phyloP scores from a whole-genome alignment of 92 coral and sea anemone genomes.

The Bergia sp. region DNA sequence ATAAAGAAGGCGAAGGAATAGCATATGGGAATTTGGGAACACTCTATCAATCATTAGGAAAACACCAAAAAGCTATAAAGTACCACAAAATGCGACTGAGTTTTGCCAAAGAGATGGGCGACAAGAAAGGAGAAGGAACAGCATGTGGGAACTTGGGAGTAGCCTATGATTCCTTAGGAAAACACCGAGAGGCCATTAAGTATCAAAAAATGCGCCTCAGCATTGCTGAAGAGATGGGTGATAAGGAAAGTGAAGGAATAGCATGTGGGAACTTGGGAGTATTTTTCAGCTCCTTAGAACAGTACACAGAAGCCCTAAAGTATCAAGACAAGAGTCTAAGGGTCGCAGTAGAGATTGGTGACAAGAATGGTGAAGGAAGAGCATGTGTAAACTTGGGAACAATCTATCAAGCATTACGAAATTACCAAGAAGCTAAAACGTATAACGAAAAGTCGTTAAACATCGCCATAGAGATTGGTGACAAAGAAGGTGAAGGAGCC shows the following conservation, averaged over 20 bases:
- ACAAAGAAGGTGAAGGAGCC: too few relatives aligned
- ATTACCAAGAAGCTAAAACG: too few relatives aligned
- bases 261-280: conserved; percentile 28
- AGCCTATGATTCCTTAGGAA: too few relatives aligned
- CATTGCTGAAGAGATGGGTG: not conserved
- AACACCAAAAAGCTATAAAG: too few relatives aligned
- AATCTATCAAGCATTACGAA: too few relatives aligned
- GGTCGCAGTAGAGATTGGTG: conserved; percentile 3
- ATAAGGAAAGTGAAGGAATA: not conserved
- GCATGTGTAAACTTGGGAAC: too few relatives aligned
- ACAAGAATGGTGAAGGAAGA: conserved; percentile 25
- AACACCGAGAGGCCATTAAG: not conserved
- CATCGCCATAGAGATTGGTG: too few relatives aligned
- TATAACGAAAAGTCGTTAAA: too few relatives aligned
- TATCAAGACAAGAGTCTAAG: conserved; percentile 13
- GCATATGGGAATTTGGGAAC: too few relatives aligned
- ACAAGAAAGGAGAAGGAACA: conserved; percentile 1
- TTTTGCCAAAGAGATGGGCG: not conserved
- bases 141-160: not conserved
- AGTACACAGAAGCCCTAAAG: conserved; percentile 29
- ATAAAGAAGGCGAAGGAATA: too few relatives aligned
- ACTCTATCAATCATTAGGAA: too few relatives aligned
- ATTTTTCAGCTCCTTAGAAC: not conserved
- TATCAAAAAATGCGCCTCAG: not conserved
- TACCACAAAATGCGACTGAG: not conserved